A percentile compares a stretch with the other conserved stretches of the same genome.
phyloP scores from a whole-genome alignment of 2,113 vertebrate species.

The Sceloporus undulatus region DNA sequence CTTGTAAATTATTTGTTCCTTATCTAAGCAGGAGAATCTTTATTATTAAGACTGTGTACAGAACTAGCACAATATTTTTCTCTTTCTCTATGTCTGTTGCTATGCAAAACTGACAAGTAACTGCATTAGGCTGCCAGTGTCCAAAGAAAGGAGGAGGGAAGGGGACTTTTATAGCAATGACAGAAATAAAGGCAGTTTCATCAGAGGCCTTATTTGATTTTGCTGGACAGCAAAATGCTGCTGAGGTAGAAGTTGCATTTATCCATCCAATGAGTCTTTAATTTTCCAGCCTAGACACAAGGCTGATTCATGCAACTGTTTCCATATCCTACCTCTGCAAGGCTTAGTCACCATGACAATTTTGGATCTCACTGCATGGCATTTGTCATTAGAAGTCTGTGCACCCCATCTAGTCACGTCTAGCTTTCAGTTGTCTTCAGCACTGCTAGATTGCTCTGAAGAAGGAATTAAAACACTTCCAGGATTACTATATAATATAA shows the following conservation, averaged over 20 bases:
- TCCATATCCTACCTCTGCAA: constrained; percentile 71
- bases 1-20: not conserved
- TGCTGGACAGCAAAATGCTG: constrained; percentile 40
- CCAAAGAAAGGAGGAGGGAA: not conserved
- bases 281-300: constrained; percentile 67
- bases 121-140: not conserved
- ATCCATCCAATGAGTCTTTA: constrained; percentile 66
- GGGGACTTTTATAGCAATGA: constrained; percentile 44
- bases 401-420: not conserved
- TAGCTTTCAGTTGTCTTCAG: not conserved
- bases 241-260: constrained; percentile 22
- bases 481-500: not conserved
- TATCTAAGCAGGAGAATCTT: not conserved
- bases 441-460: not conserved
- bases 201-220: not conserved
- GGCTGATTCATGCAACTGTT: constrained; percentile 54
- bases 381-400: constrained; percentile 35
- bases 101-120: constrained; percentile 7
- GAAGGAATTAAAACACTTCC: constrained; percentile 18
- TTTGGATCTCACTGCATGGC: constrained; percentile 60
- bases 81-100: not conserved
- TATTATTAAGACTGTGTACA: not conserved
- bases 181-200: constrained; percentile 38
- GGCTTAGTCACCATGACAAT: constrained; percentile 57
- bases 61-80: not conserved